These are phyloP conservation scores for Rhinichthys klamathensis DNA, from an alignment of 2,113 vertebrate species.

Conservation along the genomic window DNA sequence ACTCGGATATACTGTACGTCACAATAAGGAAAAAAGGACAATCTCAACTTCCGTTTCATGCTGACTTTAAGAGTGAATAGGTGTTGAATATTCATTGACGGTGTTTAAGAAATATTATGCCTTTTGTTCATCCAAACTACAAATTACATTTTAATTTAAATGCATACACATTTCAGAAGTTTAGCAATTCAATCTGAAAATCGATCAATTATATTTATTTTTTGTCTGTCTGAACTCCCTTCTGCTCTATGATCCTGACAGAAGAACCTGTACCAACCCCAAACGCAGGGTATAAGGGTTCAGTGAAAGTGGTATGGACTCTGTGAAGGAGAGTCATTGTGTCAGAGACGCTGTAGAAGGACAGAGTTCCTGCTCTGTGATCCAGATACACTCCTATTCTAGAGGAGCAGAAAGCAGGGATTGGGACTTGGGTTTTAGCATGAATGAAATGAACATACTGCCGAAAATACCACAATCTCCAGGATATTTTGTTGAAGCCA, in stretches of 20 bases:
- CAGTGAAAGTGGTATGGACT: slow-evolving; percentile 36
- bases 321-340: not conserved
- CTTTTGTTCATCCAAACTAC: not conserved
- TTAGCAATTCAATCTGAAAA: no score
- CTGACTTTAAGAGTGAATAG: no score
- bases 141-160: no score
- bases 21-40: no score
- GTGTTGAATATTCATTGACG: not conserved
- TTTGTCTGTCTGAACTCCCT: no score
- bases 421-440: not conserved
- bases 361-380: no score
- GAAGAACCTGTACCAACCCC: not conserved
- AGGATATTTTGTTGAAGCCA: slow-evolving; percentile 38
- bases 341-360: not conserved
- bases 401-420: no score
- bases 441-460: slow-evolving; percentile 74
- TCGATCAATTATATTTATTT: no score
- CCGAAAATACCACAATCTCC: slow-evolving; percentile 69
- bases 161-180: no score
- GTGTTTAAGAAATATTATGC: not conserved
- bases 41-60: no score
- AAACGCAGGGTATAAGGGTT: slow-evolving; percentile 4
- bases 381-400: no score
- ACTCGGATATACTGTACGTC: no score
- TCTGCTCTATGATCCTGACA: not conserved